These are phyloP conservation scores for Andrena bicolor DNA, from an alignment of 2,888 invertebrate genomes.

Conservation along the genomic window DNA sequence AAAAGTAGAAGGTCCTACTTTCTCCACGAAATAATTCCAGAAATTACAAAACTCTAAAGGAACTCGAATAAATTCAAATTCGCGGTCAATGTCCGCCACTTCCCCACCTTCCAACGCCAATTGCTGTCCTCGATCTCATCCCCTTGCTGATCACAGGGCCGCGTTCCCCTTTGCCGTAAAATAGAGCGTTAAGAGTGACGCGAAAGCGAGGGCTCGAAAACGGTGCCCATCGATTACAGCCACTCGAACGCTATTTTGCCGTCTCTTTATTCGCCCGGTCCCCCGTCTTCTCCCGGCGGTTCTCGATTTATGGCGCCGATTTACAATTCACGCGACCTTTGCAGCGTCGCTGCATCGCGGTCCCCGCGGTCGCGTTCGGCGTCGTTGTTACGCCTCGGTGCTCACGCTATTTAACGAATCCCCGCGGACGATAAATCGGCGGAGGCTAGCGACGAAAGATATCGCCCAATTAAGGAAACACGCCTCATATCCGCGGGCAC, in stretches of 20 bases:
- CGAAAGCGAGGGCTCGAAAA: constrained; percentile 64
- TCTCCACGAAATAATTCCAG: too few relatives aligned
- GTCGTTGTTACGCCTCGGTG: constrained; percentile 30
- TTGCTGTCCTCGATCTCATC: constrained; percentile 8
- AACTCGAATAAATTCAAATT: too few relatives aligned
- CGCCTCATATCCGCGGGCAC: constrained; percentile 33
- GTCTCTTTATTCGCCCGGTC: constrained; percentile 35
- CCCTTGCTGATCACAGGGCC: too few relatives aligned
- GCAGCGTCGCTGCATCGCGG: constrained; percentile 46
- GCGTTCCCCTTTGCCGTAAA: constrained; percentile 42
- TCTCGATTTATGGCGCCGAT: constrained; percentile 66
- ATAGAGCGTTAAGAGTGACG: constrained; percentile 77
- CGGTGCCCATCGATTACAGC: constrained; percentile 74
- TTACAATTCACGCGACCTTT: constrained; percentile 67
- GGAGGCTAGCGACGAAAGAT: constrained; percentile 51
- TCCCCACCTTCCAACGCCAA: background rate
- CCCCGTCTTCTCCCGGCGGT: constrained; percentile 5
- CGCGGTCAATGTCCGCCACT: too few relatives aligned
- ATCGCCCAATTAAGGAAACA: constrained; percentile 73
- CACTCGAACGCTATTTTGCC: constrained; percentile 61
- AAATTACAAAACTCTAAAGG: too few relatives aligned
- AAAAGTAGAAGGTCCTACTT: too few relatives aligned
- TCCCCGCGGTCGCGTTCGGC: constrained; percentile 28
- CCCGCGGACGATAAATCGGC: constrained; percentile 42
- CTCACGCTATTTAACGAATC: constrained; percentile 48